Conservation (phyloP, 1,140 invertebrate genomes). For the Ephestia elutella region DNA sequence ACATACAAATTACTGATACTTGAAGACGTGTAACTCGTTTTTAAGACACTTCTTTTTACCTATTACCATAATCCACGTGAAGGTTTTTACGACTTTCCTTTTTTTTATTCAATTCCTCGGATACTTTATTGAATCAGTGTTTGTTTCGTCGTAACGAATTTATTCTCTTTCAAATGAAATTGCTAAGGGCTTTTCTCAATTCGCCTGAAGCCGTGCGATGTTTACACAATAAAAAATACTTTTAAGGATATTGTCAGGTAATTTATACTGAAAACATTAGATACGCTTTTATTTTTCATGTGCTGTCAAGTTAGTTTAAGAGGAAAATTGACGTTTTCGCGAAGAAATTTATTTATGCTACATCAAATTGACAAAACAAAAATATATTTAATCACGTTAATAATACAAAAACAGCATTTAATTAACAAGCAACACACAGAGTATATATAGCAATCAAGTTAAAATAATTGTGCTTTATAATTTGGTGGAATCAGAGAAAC, state of each 20-base stretch:
- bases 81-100: slow-evolving; percentile 1
- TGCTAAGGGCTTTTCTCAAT: slow-evolving; percentile 9
- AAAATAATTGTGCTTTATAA: no score
- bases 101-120: slow-evolving; percentile 11
- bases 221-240: not conserved
- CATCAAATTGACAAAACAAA: no score
- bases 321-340: no score
- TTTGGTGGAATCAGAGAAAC: no score
- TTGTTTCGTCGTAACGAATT: slow-evolving; percentile 15
- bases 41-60: not conserved
- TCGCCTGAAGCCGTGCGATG: not conserved
- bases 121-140: slow-evolving; percentile 14
- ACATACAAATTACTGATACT: no score
- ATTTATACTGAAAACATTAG: not conserved
- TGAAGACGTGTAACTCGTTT: no score
- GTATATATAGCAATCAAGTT: no score
- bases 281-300: not conserved
- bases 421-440: no score
- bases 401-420: no score
- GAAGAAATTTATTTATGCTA: no score
- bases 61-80: not conserved
- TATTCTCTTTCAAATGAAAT: slow-evolving; percentile 11
- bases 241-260: not conserved
- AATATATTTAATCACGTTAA: no score
- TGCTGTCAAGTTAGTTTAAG: not conserved